Evolutionary conservation across 2,888 invertebrate genomes (phyloP).

Genomic region (Hydrotaea diabolus): DNA sequence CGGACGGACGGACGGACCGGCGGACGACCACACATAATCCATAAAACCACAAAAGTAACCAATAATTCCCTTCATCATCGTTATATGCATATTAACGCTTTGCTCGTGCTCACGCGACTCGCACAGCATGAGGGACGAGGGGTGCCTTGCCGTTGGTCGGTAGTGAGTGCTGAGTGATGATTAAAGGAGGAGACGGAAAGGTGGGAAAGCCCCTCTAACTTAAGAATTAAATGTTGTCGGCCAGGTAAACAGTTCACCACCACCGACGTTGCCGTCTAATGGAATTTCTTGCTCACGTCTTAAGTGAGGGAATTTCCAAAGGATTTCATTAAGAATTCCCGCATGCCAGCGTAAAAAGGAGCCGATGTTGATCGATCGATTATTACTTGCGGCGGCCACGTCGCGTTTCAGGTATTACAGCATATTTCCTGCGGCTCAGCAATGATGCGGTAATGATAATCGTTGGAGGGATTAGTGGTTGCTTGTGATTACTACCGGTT

Average conservation of each 20-base stretch:
- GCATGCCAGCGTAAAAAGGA: background rate
- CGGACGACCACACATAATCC: conserved; percentile 52
- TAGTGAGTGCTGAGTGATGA: background rate
- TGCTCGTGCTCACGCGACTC: background rate
- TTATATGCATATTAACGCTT: conserved; percentile 55
- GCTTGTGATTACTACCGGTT: conserved; percentile 53
- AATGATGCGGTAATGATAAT: conserved; percentile 44
- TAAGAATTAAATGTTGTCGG: conserved; percentile 41
- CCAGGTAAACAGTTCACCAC: conserved; percentile 40
- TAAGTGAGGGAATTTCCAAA: conserved; percentile 56
- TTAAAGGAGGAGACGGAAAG: background rate
- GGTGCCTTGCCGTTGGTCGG: no score
- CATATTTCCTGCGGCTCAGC: conserved; percentile 51
- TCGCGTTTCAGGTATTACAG: conserved; percentile 30
- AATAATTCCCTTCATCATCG: conserved; percentile 60
- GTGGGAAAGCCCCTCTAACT: conserved; percentile 52
- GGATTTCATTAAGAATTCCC: conserved; percentile 53
- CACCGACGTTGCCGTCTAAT: background rate
- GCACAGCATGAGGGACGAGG: conserved; percentile 23
- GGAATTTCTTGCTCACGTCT: conserved; percentile 2
- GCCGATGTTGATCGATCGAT: background rate
- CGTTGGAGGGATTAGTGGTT: conserved; percentile 36
- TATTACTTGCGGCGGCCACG: conserved; percentile 13
- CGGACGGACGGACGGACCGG: background rate
- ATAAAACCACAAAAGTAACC: conserved; percentile 58